Percentiles rank a stretch among this genome's conserved stretches.
Conservation (phyloP, 2,113 vertebrate species). For the Dicerorhinus sumatrensis region DNA sequence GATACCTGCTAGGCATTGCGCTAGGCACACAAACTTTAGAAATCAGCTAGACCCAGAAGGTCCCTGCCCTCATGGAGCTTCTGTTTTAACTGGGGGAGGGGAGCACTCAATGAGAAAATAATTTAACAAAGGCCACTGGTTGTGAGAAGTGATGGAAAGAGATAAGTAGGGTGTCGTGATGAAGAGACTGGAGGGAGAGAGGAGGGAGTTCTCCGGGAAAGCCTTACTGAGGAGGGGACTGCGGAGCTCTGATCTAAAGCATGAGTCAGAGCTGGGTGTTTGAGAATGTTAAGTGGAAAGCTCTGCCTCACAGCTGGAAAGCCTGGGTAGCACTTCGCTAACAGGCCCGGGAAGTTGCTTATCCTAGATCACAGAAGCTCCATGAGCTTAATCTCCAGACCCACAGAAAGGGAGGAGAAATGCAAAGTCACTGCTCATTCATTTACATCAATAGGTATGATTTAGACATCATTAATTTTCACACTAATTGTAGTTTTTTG, state of each 20-base stretch:
- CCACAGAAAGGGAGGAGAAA: background rate
- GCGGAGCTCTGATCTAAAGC: background rate
- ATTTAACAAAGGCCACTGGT: background rate
- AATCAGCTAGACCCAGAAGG: background rate
- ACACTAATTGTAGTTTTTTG: background rate
- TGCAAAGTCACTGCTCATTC: background rate
- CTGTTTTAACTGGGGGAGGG: background rate
- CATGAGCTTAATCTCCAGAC: background rate
- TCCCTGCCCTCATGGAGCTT: background rate
- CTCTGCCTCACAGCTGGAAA: background rate
- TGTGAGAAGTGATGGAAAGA: background rate
- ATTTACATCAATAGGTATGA: background rate
- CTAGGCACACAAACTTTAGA: background rate
- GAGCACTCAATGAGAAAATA: background rate
- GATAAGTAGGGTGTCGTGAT: background rate
- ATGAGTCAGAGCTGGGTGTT: background rate
- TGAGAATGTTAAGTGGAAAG: background rate
- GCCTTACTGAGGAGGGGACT: background rate
- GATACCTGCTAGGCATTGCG: background rate
- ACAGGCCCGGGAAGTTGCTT: background rate
- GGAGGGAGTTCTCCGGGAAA: background rate
- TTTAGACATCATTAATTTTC: background rate
- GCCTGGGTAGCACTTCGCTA: background rate
- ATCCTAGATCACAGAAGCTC: background rate
- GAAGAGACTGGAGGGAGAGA: background rate